Conservation (phyloP, 2,888 invertebrate species). For the Dasypolia templi region DNA sequence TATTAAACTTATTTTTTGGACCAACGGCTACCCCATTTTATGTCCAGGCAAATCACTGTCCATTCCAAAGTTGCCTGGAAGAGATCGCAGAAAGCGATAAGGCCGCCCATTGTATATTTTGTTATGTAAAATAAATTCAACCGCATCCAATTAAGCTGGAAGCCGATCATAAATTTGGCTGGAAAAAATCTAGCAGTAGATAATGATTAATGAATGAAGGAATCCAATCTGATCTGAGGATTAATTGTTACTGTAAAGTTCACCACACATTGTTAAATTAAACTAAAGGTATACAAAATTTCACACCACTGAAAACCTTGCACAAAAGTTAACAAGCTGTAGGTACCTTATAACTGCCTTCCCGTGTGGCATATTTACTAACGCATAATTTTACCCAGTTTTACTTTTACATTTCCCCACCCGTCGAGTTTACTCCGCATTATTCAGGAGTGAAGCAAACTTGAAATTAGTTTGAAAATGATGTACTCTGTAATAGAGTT, state of each 20-base stretch:
- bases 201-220: not conserved
- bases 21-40: too few species aligned
- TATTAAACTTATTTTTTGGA: too few species aligned
- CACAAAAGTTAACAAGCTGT: constrained; percentile 29
- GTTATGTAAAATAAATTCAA: not conserved
- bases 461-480: constrained; percentile 67
- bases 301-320: not conserved
- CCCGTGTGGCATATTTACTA: constrained; percentile 51
- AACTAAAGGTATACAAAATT: not conserved
- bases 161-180: not conserved
- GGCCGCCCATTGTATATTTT: too few species aligned
- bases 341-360: constrained; percentile 37
- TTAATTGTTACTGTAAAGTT: not conserved
- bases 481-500: constrained; percentile 59
- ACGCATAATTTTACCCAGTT: constrained; percentile 41
- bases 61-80: too few species aligned
- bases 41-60: too few species aligned
- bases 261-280: not conserved
- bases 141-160: not conserved
- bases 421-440: constrained; percentile 39
- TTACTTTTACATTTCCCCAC: constrained; percentile 32
- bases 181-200: not conserved
- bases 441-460: constrained; percentile 58
- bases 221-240: too few species aligned
- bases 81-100: too few species aligned